Base-by-base conservation (phyloP, 2,113 vertebrate genomes). In the Bambusicola thoracicus region DNA sequence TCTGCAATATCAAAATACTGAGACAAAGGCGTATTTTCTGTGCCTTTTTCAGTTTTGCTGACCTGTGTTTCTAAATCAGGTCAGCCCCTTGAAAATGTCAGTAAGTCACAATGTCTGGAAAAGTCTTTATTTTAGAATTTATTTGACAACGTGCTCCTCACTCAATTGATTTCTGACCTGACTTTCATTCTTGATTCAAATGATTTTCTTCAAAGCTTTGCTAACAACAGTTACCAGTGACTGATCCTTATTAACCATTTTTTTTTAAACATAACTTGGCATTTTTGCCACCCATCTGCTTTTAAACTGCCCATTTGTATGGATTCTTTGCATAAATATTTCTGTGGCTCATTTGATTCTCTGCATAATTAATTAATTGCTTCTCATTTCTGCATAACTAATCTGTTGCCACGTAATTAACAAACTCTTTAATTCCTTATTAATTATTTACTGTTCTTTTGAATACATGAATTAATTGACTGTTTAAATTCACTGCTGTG, bases 281-380 rank as follows among this genome's bases (percentile, higher is more conserved):
- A 40, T 93, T 95, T 95, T 95, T 92, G 86, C 78, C 68, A 79
- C 69, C 92, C 87, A 83, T 95, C 82, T 96, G 81, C 58, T 94
- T 94, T 91, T 80, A 53, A 86, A 93, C 92, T 96, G 94, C 85
- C 87, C 96, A 53, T 93, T 93, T 95, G 61, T 90, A 69, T 86
- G 73, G 73, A 75, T 95, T 96, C 89, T 83, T 86, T 85, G 43
- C 87, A 79, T 95, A 97, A 96, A 91, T 93, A 92, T 95, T 93
- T 95, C n/a, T 89, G 90, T 96, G 87, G 91, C 85, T 97, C 94
- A 87, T 97, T 96, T 96, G 89, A 90, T 81, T 96, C 80, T 95
- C 62, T 94, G 87, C 95, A 95, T 97, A 95, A 96, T 97, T 95
- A 95, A 94, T 93, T 95, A 96, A 96, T 96, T 93, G 87, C 93